Evolutionary conservation across 2,888 invertebrate genomes (phyloP), one percentile per base, ranked within the genome.

Genomic region (Leucophenga maculata): DNA sequence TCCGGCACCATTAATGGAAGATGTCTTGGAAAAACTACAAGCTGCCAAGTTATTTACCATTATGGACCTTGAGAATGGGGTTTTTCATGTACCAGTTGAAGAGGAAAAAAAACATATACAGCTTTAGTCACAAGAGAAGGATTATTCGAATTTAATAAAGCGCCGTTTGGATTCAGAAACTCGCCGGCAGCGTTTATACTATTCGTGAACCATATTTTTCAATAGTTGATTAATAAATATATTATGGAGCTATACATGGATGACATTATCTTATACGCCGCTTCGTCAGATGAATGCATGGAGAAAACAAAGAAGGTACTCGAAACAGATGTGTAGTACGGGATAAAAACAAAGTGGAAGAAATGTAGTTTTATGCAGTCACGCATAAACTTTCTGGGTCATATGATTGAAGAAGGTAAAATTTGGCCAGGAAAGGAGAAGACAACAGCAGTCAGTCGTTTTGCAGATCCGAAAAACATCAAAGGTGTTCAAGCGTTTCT

Each of bases 51-150:
- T 20, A 13, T 62, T 62, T 14, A 46, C 44, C 2, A 18, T 46
- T 1, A 62, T 62, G 62, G 62, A 62, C 62, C 46, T 62, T 6
- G 62, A 62, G 46, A 62, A 62, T 20, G 62, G 62, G 4, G 46
- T 62, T 18, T 62, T 62, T 46, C 62, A 62, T 22, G 62, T 62
- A n/a, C 62, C 62, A 1, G 20, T 62, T 0, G 62, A 46, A 8
- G 46, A 62, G 8, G 4, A 1, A 46, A 18, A 6, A 62, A 20
- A 20, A 16, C 32, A 4, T 62, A 46, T 13, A 62, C 46, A 1
- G 46, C 62, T 3, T 62, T 62, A 3, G 46, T 62, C 11, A 62
- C 62, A 1, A 44, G 20, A 20, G 62, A 62, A 46, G 62, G 62
- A 8, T n/a, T 46, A 3, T 62, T 18, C 20, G 62, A 62, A 20